These are phyloP conservation scores for Gallinago media DNA, from an alignment of 2,113 vertebrate genomes.

Conservation along the genomic window DNA sequence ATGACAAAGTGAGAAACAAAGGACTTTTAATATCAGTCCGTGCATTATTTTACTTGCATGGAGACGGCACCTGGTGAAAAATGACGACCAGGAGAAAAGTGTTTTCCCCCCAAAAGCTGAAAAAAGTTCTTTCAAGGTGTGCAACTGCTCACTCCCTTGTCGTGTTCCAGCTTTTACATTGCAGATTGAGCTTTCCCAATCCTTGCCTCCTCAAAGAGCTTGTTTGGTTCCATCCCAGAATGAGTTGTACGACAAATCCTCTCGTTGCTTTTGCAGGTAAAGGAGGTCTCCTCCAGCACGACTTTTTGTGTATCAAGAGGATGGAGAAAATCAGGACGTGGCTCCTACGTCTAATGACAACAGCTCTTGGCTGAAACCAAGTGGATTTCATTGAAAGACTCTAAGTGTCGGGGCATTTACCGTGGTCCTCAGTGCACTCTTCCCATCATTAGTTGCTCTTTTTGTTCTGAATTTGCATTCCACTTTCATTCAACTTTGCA, in stretches of 20 bases:
- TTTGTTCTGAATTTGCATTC: neutral
- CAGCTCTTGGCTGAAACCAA: neutral
- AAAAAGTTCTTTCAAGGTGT: neutral
- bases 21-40: neutral
- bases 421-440: neutral
- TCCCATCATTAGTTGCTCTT: neutral
- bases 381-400: neutral
- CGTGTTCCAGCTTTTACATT: neutral
- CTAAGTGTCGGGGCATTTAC: neutral
- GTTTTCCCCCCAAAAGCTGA: neutral
- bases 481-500: neutral
- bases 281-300: neutral
- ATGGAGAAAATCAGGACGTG: neutral
- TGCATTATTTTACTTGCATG: neutral
- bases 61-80: constrained; percentile 3
- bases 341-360: neutral
- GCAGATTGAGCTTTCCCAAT: neutral
- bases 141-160: neutral
- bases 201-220: neutral
- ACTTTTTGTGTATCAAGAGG: neutral
- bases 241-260: neutral
- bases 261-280: neutral
- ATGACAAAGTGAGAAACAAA: neutral
- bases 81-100: neutral
- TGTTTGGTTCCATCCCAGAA: neutral